Evolutionary conservation across 2,113 vertebrate species (phyloP).

Genomic region (Petrocephalus zakoni): DNA sequence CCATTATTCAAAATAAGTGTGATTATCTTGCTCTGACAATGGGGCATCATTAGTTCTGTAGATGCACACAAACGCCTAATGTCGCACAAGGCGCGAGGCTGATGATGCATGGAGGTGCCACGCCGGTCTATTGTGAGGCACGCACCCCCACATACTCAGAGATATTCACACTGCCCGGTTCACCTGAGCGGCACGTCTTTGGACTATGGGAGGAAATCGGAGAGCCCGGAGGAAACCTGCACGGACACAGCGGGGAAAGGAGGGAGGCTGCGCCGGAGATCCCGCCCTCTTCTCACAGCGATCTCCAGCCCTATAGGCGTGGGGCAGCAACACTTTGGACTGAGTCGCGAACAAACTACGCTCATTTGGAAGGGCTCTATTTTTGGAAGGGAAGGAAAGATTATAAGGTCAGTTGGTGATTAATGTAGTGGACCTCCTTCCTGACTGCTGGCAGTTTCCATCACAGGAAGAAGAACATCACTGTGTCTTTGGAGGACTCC

Average conservation of each 20-base stretch:
- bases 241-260: not conserved
- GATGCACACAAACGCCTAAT: not conserved
- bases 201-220: not conserved
- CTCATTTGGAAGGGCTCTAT: slow-evolving; percentile 5
- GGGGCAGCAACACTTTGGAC: not conserved
- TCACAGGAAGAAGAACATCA: slow-evolving; percentile 8
- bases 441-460: not conserved
- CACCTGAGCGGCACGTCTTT: not conserved
- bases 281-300: not conserved
- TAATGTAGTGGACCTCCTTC: slow-evolving; percentile 7
- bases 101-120: not conserved
- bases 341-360: not conserved
- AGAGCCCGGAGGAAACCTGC: not conserved
- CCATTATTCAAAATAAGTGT: not conserved
- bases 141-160: not conserved
- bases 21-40: not conserved
- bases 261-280: not conserved
- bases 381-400: slow-evolving; percentile 11
- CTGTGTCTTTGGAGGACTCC: not conserved
- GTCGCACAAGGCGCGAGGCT: not conserved
- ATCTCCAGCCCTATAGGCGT: not conserved
- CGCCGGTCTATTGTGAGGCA: not conserved
- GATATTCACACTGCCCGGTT: not conserved
- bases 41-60: not conserved
- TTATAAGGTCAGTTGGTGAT: slow-evolving; percentile 12